Conservation (phyloP, 2,113 vertebrate genomes). For the Notarius quadriscutis region DNA sequence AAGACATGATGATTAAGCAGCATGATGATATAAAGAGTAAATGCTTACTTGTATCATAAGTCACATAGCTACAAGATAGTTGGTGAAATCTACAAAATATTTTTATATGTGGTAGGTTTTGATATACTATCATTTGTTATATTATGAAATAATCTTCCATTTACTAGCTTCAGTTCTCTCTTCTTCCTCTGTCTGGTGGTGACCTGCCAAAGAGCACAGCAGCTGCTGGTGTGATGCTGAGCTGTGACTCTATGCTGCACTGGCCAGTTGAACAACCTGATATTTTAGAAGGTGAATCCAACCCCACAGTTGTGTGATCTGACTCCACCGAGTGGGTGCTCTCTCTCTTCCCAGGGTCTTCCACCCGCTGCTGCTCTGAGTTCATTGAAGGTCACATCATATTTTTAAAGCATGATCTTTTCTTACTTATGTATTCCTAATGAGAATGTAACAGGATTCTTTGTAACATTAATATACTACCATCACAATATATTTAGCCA, state of each 20-base stretch:
- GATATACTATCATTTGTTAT: no score
- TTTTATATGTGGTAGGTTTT: no score
- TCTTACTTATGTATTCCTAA: not conserved
- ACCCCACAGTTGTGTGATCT: constrained; percentile 17
- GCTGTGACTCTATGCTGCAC: not conserved
- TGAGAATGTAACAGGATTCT: constrained; percentile 7
- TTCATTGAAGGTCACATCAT: constrained; percentile 17
- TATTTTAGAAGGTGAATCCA: constrained; percentile 28
- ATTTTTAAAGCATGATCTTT: constrained; percentile 17
- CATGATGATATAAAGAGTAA: not conserved
- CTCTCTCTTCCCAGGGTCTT: constrained; percentile 8
- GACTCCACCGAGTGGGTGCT: not conserved
- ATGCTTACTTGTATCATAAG: not conserved
- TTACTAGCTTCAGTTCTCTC: not conserved
- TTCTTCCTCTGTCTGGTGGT: not conserved
- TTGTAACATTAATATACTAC: not conserved
- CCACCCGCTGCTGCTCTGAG: not conserved
- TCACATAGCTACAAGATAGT: not conserved
- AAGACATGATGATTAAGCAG: not conserved
- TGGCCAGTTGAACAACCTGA: constrained; percentile 1
- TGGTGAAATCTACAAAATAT: not conserved
- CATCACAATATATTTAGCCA: not conserved
- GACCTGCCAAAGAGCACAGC: constrained; percentile 3
- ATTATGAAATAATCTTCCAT: not conserved
- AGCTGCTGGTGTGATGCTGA: not conserved